These are phyloP conservation scores for Orthonychiurus folsomi DNA, from an alignment of 2,888 invertebrate species.

Conservation along the genomic window DNA sequence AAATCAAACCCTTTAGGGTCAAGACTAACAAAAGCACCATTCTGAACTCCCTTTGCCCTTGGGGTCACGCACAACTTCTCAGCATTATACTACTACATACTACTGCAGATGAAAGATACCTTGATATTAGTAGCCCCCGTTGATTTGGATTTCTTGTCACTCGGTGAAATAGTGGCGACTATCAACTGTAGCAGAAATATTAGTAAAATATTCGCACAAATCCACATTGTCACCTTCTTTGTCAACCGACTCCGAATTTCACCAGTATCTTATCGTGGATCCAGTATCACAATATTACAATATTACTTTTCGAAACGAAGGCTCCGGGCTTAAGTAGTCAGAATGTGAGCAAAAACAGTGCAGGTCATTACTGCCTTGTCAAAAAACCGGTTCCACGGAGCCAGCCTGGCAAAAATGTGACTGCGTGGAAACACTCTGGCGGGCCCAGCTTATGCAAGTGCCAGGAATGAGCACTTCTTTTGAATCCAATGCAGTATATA, in stretches of 20 bases:
- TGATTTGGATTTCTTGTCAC: constrained; percentile 32
- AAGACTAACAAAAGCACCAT: neutral
- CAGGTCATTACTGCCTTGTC: neutral
- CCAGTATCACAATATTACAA: neutral
- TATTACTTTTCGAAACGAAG: neutral
- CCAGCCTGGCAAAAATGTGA: neutral
- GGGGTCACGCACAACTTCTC: too few relatives aligned
- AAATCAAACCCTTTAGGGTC: neutral
- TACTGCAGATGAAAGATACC: constrained; percentile 11
- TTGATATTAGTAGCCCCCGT: constrained; percentile 16
- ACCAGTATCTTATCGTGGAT: neutral
- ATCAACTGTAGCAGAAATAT: constrained; percentile 16
- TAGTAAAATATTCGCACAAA: neutral
- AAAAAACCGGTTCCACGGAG: constrained; percentile 1
- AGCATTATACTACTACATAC: neutral
- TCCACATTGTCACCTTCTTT: neutral
- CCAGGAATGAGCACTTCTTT: too few relatives aligned
- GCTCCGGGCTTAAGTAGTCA: neutral
- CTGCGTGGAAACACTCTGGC: too few relatives aligned
- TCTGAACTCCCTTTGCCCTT: neutral
- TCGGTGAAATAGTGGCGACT: constrained; percentile 30
- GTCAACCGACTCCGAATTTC: neutral
- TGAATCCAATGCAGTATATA: too few relatives aligned
- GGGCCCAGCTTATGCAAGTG: too few relatives aligned
- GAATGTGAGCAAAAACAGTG: neutral